phyloP scores from a whole-genome alignment of 2,113 vertebrate genomes.

The Pionites leucogaster region DNA sequence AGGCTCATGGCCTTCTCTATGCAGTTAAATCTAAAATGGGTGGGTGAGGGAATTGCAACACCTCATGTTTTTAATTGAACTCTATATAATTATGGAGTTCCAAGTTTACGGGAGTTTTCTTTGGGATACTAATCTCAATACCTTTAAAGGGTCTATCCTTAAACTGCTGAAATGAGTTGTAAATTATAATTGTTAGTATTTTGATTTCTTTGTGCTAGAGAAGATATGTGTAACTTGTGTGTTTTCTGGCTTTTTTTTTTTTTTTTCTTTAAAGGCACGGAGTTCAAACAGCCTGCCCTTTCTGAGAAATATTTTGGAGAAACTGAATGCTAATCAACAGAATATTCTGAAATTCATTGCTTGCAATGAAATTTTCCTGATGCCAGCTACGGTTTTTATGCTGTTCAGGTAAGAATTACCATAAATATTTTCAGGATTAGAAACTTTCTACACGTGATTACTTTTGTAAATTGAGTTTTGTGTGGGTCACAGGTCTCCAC shows the following conservation, averaged over 20 bases:
- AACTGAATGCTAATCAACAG: constrained; percentile 93
- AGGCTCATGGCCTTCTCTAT: rapidly evolving
- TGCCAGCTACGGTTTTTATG: constrained; percentile 98
- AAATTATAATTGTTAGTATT: background rate
- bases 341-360: constrained; percentile 98
- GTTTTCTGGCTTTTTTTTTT: constrained; percentile 21
- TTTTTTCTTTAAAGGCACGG: constrained; percentile 78
- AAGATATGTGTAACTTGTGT: background rate
- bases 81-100: background rate
- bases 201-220: background rate
- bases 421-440: background rate
- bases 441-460: background rate
- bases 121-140: background rate
- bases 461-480: background rate
- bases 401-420: constrained; percentile 88
- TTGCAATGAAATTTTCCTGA: constrained; percentile 98
- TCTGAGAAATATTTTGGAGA: constrained; percentile 89
- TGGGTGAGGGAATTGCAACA: background rate
- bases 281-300: constrained; percentile 89
- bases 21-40: background rate
- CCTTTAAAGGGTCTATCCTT: background rate
- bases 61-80: background rate
- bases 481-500: background rate
- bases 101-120: background rate
- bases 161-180: background rate